A percentile compares a stretch with the other conserved stretches of the same genome.
Conservation (phyloP, 2,113 vertebrate genomes). For the Malurus cyaneus region DNA sequence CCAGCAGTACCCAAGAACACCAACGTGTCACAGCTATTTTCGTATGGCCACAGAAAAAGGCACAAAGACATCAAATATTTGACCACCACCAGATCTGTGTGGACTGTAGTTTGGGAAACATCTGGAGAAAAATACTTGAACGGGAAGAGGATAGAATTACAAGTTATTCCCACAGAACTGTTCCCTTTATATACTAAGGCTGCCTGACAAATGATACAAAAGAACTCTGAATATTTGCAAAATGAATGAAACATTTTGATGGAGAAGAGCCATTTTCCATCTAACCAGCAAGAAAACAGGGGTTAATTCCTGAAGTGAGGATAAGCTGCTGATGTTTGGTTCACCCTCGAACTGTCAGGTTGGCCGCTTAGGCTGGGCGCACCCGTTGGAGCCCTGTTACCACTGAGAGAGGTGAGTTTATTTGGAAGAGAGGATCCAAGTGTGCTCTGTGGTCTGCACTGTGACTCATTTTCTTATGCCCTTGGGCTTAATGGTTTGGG, state of each 20-base stretch:
- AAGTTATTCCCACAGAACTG: background rate
- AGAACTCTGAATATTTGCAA: background rate
- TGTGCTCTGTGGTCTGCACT: background rate
- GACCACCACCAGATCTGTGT: background rate
- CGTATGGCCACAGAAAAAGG: background rate
- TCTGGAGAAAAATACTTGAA: background rate
- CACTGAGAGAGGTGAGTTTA: background rate
- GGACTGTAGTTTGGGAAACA: background rate
- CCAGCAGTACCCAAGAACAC: background rate
- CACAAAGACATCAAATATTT: background rate
- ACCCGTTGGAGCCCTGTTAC: rapidly evolving
- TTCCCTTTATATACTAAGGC: background rate
- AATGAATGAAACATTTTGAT: background rate
- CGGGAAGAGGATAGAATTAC: background rate
- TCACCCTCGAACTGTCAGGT: background rate
- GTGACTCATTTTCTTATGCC: rapidly evolving
- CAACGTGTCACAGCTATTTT: background rate
- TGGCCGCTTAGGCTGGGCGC: rapidly evolving
- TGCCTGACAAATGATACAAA: background rate
- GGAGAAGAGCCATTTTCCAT: background rate
- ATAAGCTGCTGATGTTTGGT: background rate
- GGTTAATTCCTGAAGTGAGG: background rate
- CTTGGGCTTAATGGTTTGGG: background rate
- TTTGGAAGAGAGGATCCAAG: background rate
- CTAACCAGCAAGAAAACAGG: background rate